phyloP scores from a whole-genome alignment of 2,797 vertebrate species.

The Sebastolobus altivelis region DNA sequence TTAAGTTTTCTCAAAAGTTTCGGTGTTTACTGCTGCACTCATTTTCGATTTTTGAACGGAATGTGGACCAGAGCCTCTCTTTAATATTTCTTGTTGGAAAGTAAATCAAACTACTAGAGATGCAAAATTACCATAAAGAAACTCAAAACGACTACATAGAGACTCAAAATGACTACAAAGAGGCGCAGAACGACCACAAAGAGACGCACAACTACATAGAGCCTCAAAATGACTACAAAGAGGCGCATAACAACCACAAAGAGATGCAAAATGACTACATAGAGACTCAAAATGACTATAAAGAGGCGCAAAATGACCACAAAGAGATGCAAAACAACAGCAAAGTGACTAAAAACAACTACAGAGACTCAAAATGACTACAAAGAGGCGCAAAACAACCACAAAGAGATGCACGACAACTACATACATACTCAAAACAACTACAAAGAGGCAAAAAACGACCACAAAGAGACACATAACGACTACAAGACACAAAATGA shows the following conservation, averaged over 20 bases:
- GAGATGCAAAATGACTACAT: too few species aligned
- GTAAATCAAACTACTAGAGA: background rate
- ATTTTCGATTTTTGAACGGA: background rate
- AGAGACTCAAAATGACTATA: too few species aligned
- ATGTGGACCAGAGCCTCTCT: background rate
- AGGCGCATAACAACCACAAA: too few species aligned
- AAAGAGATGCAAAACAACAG: too few species aligned
- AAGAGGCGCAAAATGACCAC: too few species aligned
- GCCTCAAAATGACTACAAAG: too few species aligned
- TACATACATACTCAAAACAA: too few species aligned
- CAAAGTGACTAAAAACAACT: background rate
- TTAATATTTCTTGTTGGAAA: background rate
- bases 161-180: too few species aligned
- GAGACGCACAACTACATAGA: too few species aligned
- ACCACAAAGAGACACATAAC: background rate
- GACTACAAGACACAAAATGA: too few species aligned
- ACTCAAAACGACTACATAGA: background rate
- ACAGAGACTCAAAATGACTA: background rate
- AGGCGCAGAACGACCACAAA: too few species aligned
- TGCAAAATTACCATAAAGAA: background rate
- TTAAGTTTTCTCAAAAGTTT: background rate
- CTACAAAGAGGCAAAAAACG: too few species aligned
- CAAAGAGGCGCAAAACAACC: background rate
- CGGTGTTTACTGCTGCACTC: constrained; percentile 2
- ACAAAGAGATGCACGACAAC: background rate